phyloP scores from a whole-genome alignment of 1,140 invertebrate species.

The Drosophila athabasca region DNA sequence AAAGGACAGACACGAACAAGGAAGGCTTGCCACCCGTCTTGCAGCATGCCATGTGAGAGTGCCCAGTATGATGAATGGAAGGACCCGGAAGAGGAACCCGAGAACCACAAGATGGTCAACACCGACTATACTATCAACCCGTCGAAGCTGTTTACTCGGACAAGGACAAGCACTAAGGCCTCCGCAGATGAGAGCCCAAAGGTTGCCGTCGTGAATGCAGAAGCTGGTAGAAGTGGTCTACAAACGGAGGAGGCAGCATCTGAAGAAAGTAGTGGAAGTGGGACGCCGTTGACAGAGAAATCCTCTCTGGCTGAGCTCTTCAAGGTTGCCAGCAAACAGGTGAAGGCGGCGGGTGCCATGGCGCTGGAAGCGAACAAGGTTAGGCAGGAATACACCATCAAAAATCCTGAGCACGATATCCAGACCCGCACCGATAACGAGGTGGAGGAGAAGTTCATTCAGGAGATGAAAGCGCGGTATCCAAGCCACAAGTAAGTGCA shows the following conservation, averaged over 20 bases:
- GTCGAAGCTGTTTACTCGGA: constrained; percentile 25
- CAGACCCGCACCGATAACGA: constrained; percentile 27
- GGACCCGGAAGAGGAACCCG: too few relatives aligned
- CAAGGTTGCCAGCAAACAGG: constrained; percentile 28
- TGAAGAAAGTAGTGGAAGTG: background rate
- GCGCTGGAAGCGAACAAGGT: constrained; percentile 27
- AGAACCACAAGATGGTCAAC: constrained; percentile 39
- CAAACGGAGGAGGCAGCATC: too few relatives aligned
- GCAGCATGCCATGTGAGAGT: too few relatives aligned
- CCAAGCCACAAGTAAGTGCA: constrained; percentile 55
- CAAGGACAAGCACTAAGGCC: too few relatives aligned
- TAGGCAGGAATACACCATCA: constrained; percentile 18
- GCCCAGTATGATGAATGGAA: too few relatives aligned
- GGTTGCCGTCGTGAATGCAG: too few relatives aligned
- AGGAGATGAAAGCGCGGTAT: constrained; percentile 38
- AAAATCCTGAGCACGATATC: constrained; percentile 15
- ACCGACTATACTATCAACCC: constrained; percentile 57
- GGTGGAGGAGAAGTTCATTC: constrained; percentile 46
- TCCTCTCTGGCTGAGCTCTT: constrained; percentile 25
- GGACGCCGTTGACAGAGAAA: background rate
- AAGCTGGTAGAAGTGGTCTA: too few relatives aligned
- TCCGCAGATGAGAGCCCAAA: too few relatives aligned
- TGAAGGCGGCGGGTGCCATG: constrained; percentile 25
- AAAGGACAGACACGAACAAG: too few relatives aligned
- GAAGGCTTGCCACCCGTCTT: too few relatives aligned